Percentiles rank a stretch among this genome's conserved stretches.
These are phyloP conservation scores for Cottoperca gobio DNA, from an alignment of 2,797 vertebrate genomes.

Conservation along the genomic window DNA sequence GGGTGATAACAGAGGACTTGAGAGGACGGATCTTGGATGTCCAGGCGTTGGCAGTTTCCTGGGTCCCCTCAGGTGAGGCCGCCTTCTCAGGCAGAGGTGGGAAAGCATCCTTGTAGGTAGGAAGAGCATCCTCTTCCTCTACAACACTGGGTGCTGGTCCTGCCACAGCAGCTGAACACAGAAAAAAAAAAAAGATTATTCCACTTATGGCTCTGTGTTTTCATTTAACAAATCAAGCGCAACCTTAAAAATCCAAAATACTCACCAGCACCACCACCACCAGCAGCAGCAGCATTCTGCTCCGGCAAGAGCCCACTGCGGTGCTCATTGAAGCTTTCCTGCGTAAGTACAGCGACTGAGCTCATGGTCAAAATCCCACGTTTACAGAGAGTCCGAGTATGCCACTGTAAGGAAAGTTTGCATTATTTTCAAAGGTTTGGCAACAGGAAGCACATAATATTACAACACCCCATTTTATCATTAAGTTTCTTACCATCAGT, in stretches of 20 bases:
- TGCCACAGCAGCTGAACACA: constrained; percentile 79
- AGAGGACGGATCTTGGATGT: constrained; percentile 95
- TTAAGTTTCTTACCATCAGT: not conserved
- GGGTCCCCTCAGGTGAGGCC: constrained; percentile 89
- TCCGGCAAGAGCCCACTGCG: constrained; percentile 96
- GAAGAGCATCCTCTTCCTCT: constrained; percentile 95
- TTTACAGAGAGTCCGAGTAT: constrained; percentile 95
- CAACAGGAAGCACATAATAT: not conserved
- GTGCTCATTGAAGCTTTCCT: constrained; percentile 99
- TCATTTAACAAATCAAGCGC: not conserved
- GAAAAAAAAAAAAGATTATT: not conserved
- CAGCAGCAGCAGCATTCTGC: no score
- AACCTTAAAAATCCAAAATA: not conserved
- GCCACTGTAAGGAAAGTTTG: constrained; percentile 84
- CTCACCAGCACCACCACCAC: constrained; percentile 82
- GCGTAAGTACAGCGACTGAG: constrained; percentile 99
- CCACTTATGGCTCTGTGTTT: not conserved
- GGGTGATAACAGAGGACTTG: constrained; percentile 99
- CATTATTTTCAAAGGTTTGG: constrained; percentile 1
- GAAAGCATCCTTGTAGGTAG: constrained; percentile 99
- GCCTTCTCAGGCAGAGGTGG: constrained; percentile 98
- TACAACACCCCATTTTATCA: not conserved
- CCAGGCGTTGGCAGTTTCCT: constrained; percentile 94
- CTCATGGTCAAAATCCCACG: constrained; percentile 97
- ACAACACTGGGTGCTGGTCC: constrained; percentile 89